A percentile compares a stretch with the other conserved stretches of the same genome.
Evolutionary conservation across 2,888 invertebrate species (phyloP).

Genomic region (Ectropis crepuscularia): DNA sequence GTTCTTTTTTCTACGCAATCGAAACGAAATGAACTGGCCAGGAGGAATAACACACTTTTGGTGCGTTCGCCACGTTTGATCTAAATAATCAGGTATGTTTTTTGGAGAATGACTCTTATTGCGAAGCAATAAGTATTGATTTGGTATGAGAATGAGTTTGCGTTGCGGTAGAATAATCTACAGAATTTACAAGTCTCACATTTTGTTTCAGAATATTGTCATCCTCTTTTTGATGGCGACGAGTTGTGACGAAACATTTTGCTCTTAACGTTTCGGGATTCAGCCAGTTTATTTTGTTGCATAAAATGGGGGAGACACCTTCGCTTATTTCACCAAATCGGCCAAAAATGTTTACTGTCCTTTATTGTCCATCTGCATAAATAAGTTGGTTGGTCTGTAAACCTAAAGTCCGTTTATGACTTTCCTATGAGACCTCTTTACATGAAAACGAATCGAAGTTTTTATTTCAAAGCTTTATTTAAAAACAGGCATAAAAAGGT

Average conservation of each 20-base stretch:
- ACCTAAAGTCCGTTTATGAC: conserved; percentile 74
- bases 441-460: conserved; percentile 71
- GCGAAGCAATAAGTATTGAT: conserved; percentile 31
- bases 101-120: conserved; percentile 43
- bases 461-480: conserved; percentile 74
- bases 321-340: background rate
- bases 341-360: background rate
- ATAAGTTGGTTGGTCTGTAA: background rate
- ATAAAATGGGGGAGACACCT: conserved; percentile 1
- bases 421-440: conserved; percentile 70
- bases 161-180: conserved; percentile 27
- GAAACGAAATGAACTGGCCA: conserved; percentile 54
- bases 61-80: conserved; percentile 49
- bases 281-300: conserved; percentile 27
- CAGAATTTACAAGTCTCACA: conserved; percentile 63
- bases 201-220: conserved; percentile 72
- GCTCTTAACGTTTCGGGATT: conserved; percentile 72
- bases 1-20: conserved; percentile 34
- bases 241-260: conserved; percentile 67
- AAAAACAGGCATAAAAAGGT: conserved; percentile 55
- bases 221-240: conserved; percentile 71
- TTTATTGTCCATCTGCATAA: background rate
- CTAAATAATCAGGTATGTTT: conserved; percentile 41
- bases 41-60: conserved; percentile 78
- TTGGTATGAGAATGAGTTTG: conserved; percentile 25